Conservation (phyloP, 2,113 vertebrate species). For the Callithrix jacchus region DNA sequence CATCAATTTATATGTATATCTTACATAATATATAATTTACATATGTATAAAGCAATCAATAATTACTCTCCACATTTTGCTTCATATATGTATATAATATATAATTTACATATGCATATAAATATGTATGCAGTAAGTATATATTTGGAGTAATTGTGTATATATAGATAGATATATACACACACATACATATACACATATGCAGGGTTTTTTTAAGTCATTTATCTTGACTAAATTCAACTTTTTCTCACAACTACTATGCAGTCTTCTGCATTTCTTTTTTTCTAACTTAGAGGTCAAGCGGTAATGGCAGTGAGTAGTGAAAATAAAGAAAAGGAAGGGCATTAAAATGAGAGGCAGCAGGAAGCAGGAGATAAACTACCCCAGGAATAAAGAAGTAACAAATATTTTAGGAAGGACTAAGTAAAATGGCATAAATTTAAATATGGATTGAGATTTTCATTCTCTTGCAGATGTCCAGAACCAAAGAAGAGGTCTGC, state of each 20-base stretch:
- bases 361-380: not conserved
- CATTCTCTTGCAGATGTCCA: constrained; percentile 70
- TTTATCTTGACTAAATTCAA: not conserved
- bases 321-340: not conserved
- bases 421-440: not conserved
- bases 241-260: not conserved
- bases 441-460: not conserved
- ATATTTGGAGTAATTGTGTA: not conserved
- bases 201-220: not conserved
- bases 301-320: rapidly evolving
- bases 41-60: not conserved
- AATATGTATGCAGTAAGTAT: too few relatives aligned
- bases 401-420: not conserved
- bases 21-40: not conserved
- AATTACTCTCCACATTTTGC: too few relatives aligned
- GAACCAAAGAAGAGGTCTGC: constrained; percentile 57
- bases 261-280: not conserved
- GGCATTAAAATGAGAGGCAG: not conserved
- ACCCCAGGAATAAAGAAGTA: not conserved
- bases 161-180: not conserved
- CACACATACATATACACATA: not conserved
- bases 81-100: too few relatives aligned
- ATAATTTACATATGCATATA: too few relatives aligned
- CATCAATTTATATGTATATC: not conserved
- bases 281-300: not conserved